These are phyloP conservation scores for Eubucco bourcierii DNA, from an alignment of 2,113 vertebrate genomes.

Conservation along the genomic window DNA sequence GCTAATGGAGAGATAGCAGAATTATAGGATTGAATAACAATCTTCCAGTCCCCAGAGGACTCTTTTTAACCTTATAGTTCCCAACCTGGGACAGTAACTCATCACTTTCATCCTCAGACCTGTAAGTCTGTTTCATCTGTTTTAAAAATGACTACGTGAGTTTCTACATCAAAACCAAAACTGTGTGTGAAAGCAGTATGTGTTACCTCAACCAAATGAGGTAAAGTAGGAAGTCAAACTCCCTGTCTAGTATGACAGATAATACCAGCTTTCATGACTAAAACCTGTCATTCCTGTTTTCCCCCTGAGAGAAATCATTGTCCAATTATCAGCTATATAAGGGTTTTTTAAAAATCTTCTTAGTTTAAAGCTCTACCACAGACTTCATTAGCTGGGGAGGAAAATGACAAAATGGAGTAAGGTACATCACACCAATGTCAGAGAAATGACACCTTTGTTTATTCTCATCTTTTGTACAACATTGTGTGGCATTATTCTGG, in stretches of 20 bases:
- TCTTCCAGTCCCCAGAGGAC: too few relatives aligned
- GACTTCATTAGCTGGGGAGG: background rate
- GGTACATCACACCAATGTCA: background rate
- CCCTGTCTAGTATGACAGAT: constrained; percentile 21
- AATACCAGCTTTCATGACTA: background rate
- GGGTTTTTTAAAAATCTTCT: background rate
- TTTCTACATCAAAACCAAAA: background rate
- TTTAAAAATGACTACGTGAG: background rate
- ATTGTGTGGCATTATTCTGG: background rate
- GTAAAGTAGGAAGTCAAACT: background rate
- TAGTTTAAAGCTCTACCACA: constrained; percentile 12
- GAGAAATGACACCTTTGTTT: background rate
- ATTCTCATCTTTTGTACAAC: background rate
- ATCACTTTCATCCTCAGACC: constrained; percentile 7
- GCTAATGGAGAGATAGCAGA: too few relatives aligned
- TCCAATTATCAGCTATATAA: background rate
- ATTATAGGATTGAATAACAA: too few relatives aligned
- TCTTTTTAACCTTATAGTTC: too few relatives aligned
- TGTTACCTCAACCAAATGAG: background rate
- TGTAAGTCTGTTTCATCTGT: background rate
- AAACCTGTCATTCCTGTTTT: constrained; percentile 38
- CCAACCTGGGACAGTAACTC: too few relatives aligned
- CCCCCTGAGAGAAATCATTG: constrained; percentile 17
- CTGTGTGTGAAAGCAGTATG: background rate
- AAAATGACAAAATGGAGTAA: background rate